phyloP scores from a whole-genome alignment of 2,113 vertebrate species.

The Perognathus longimembris region DNA sequence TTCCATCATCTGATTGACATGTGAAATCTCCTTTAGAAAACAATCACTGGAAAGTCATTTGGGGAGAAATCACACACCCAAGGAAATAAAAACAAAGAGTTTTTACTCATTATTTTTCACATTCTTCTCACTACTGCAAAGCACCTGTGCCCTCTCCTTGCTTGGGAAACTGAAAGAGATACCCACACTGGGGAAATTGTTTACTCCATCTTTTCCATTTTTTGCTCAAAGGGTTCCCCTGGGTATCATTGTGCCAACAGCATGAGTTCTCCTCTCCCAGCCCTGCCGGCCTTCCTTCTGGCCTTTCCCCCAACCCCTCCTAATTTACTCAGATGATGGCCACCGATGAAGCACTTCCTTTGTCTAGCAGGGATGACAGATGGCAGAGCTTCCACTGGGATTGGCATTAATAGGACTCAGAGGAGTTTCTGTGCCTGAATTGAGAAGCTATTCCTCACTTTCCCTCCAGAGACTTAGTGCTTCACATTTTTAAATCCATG shows the following conservation, averaged over 20 bases:
- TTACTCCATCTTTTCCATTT: conserved; percentile 81
- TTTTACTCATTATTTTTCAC: conserved; percentile 6
- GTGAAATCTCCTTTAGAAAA: conserved; percentile 22
- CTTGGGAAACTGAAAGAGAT: conserved; percentile 64
- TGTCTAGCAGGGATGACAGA: conserved; percentile 77
- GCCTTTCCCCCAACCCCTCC: conserved; percentile 49
- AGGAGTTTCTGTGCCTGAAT: conserved; percentile 60
- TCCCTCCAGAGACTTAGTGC: conserved; percentile 38
- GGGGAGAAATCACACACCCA: not conserved
- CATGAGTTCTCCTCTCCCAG: conserved; percentile 50
- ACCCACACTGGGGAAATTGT: conserved; percentile 61
- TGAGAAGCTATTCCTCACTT: conserved; percentile 54
- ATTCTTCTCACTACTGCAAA: not conserved
- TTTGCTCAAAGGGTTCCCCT: conserved; percentile 60
- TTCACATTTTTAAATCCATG: conserved; percentile 39
- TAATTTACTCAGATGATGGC: conserved; percentile 73
- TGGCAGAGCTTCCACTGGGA: conserved; percentile 67
- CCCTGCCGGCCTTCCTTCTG: conserved; percentile 51
- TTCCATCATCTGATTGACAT: not conserved
- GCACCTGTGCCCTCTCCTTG: conserved; percentile 36
- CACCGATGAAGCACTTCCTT: conserved; percentile 72
- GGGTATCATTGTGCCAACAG: conserved; percentile 66
- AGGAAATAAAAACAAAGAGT: not conserved
- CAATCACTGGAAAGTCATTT: conserved; percentile 38
- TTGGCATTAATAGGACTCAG: conserved; percentile 73